Conservation (phyloP, 2,113 vertebrate species). For the Daubentonia madagascariensis region DNA sequence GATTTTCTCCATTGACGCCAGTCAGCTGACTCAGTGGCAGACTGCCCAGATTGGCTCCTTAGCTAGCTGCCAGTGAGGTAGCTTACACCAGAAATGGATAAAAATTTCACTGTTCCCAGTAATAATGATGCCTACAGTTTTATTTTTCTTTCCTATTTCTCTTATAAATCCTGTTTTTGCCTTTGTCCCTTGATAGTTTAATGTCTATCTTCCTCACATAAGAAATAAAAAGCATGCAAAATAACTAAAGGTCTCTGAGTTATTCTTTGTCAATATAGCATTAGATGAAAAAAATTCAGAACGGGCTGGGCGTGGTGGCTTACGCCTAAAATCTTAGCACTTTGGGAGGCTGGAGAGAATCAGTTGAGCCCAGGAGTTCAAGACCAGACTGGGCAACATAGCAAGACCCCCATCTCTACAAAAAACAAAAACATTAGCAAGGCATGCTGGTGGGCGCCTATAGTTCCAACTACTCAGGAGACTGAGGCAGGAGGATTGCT, state of each 20-base stretch:
- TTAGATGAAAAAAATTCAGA: neutral
- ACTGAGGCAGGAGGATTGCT: too few relatives aligned
- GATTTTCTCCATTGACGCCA: neutral
- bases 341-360: too few relatives aligned
- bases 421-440: too few relatives aligned
- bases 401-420: too few relatives aligned
- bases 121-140: too few relatives aligned
- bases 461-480: too few relatives aligned
- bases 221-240: neutral
- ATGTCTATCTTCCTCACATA: neutral
- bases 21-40: neutral
- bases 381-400: too few relatives aligned
- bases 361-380: too few relatives aligned
- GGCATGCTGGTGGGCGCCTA: too few relatives aligned
- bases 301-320: too few relatives aligned
- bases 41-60: neutral
- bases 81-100: neutral
- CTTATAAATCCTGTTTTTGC: neutral
- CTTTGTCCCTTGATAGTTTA: neutral
- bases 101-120: neutral
- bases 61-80: neutral
- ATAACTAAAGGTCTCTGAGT: neutral
- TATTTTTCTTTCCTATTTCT: neutral
- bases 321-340: too few relatives aligned
- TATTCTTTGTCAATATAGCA: neutral